phyloP scores from a whole-genome alignment of 1,140 invertebrate genomes.

The Harlomillsia oculata region DNA sequence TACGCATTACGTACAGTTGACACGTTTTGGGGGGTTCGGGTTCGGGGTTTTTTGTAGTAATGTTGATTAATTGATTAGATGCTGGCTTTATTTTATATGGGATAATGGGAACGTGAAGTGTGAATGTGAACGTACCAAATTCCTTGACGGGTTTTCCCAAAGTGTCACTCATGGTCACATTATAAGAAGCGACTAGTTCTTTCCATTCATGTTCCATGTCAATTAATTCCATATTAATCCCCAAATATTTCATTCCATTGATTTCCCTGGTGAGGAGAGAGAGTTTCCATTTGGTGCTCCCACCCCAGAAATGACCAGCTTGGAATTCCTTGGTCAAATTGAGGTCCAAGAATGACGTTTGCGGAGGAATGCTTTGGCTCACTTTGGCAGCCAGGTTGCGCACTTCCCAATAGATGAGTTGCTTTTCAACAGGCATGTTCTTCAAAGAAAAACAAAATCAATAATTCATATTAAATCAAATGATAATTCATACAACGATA shows the following conservation, averaged over 20 bases:
- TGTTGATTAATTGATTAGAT: no score
- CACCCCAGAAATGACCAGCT: constrained; percentile 19
- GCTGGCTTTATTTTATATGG: no score
- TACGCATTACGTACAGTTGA: neutral
- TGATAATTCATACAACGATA: neutral
- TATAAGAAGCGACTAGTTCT: constrained; percentile 17
- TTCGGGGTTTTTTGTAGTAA: no score
- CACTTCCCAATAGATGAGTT: constrained; percentile 19
- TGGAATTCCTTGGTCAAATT: constrained; percentile 16
- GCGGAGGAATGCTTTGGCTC: neutral
- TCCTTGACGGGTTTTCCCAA: constrained; percentile 13
- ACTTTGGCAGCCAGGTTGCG: constrained; percentile 6
- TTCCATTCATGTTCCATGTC: constrained; percentile 18
- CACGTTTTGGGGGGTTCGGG: no score
- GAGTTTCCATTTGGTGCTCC: constrained; percentile 11
- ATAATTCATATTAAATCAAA: neutral
- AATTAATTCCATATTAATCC: constrained; percentile 19
- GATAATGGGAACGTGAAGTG: no score
- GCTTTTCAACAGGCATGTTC: constrained; percentile 15
- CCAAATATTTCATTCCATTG: constrained; percentile 13
- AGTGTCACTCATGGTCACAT: constrained; percentile 22
- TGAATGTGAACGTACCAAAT: constrained; percentile 20
- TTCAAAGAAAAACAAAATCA: neutral
- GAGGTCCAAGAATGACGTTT: constrained; percentile 14
- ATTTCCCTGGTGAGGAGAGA: constrained; percentile 16